A percentile compares a stretch with the other conserved stretches of the same genome.
phyloP scores from a whole-genome alignment of 2,888 invertebrate species.

The Habrosyne pyritoides region DNA sequence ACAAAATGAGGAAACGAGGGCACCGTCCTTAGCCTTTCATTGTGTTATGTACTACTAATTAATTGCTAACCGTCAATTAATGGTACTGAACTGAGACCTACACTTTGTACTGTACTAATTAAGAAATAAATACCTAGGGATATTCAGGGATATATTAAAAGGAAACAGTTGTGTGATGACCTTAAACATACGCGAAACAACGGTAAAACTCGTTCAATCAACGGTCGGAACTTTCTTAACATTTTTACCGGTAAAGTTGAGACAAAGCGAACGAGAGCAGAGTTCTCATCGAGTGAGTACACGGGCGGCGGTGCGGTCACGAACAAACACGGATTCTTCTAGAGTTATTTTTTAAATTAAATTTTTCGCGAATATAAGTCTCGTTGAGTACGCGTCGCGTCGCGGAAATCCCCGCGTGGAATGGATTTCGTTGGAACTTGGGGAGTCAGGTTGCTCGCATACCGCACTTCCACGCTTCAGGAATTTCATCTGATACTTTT shows the following conservation, averaged over 20 bases:
- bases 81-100: not conserved
- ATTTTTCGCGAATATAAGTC: slow-evolving; percentile 55
- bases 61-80: not conserved
- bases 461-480: slow-evolving; percentile 28
- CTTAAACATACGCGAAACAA: not conserved
- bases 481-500: slow-evolving; percentile 47
- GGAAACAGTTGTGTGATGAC: not conserved
- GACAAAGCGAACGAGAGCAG: slow-evolving; percentile 1
- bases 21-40: not conserved
- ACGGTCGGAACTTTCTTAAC: not conserved
- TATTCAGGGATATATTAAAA: not conserved
- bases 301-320: slow-evolving; percentile 18
- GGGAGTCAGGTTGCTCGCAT: slow-evolving; percentile 27
- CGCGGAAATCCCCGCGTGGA: slow-evolving; percentile 39
- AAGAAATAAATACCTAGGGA: not conserved
- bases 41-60: not conserved
- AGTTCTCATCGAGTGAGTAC: slow-evolving; percentile 15
- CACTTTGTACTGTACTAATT: not conserved
- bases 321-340: slow-evolving; percentile 21
- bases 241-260: not conserved
- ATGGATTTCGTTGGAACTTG: slow-evolving; percentile 36
- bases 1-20: not conserved
- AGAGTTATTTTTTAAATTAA: slow-evolving; percentile 33
- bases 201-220: slow-evolving; percentile 2
- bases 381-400: slow-evolving; percentile 30